phyloP scores from a whole-genome alignment of 2,797 vertebrate species.

The Numenius phaeopus region DNA sequence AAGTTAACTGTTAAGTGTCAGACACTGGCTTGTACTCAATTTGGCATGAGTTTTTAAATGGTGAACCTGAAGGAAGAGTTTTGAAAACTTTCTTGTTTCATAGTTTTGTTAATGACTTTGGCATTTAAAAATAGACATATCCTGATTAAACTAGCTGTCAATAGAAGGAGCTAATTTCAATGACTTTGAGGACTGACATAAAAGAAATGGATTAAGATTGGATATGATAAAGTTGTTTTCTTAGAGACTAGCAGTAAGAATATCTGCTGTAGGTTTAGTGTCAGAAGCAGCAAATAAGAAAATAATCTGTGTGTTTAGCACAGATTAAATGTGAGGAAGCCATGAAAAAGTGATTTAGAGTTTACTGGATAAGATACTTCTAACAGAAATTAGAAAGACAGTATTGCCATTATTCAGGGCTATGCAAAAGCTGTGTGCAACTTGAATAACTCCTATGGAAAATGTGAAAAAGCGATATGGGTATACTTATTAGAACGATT shows the following conservation, averaged over 20 bases:
- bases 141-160: not conserved
- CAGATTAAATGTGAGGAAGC: not conserved
- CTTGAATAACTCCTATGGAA: not conserved
- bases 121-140: not conserved
- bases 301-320: not conserved
- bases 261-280: not conserved
- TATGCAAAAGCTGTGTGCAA: not conserved
- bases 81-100: not conserved
- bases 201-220: not conserved
- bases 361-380: not conserved
- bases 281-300: not conserved
- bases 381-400: not conserved
- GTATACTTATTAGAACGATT: not conserved
- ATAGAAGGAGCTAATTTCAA: not conserved
- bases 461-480: not conserved
- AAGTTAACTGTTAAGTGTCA: not conserved
- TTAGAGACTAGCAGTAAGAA: not conserved
- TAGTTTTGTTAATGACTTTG: not conserved
- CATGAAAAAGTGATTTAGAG: not conserved
- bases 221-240: not conserved
- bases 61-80: not conserved
- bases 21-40: not conserved
- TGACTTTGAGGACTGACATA: not conserved
- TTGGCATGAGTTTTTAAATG: not conserved
- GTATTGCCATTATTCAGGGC: not conserved